A percentile compares a stretch with the other conserved stretches of the same genome.
Conservation (phyloP, 2,113 vertebrate species). For the Uropsilus gracilis region DNA sequence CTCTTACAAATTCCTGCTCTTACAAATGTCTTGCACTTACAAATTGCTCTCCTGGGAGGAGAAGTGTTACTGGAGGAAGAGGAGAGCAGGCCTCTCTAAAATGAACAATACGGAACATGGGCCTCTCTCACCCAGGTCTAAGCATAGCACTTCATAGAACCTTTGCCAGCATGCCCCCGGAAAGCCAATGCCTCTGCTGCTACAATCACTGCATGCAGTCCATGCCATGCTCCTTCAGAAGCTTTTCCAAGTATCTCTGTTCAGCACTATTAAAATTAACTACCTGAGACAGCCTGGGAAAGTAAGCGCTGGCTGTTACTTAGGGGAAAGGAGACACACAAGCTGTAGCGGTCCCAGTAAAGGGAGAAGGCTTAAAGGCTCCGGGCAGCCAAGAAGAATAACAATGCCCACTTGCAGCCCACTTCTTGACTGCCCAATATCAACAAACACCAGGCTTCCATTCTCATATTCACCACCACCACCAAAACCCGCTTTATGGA, state of each 20-base stretch:
- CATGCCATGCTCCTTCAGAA: neutral
- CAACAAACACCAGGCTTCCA: neutral
- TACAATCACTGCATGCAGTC: neutral
- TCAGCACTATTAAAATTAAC: neutral
- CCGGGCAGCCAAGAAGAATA: neutral
- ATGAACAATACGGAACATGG: too few relatives aligned
- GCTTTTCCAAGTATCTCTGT: neutral
- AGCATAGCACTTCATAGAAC: neutral
- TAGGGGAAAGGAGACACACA: neutral
- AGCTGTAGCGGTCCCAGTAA: neutral
- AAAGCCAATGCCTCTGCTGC: neutral
- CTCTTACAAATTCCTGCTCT: neutral
- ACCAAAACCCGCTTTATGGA: neutral
- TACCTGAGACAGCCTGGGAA: neutral
- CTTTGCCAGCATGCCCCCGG: neutral
- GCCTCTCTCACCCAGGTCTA: neutral
- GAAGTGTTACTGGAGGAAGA: neutral
- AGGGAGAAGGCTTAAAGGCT: neutral
- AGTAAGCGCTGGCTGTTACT: neutral
- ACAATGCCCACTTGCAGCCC: neutral
- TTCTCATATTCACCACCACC: neutral
- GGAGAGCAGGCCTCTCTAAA: neutral
- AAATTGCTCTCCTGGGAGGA: neutral
- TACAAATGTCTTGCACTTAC: neutral
- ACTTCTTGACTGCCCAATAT: neutral